Conservation (phyloP, 2,113 vertebrate species). For the Mellivora capensis region DNA sequence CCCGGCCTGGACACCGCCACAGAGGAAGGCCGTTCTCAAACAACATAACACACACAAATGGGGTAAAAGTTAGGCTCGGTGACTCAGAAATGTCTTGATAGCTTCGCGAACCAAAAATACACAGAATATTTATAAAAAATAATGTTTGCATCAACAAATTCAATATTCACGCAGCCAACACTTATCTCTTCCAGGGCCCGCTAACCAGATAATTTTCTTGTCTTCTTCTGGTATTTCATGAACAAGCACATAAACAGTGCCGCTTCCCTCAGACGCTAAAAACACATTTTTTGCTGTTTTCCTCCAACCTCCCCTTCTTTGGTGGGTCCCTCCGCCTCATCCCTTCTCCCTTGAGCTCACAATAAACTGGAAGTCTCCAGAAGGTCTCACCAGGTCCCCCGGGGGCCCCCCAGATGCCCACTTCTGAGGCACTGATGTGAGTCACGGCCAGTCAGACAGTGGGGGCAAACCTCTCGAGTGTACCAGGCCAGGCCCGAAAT, state of each 20-base stretch:
- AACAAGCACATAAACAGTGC: fast-evolving
- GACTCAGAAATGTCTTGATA: background rate
- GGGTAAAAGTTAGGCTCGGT: background rate
- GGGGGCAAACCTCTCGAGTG: background rate
- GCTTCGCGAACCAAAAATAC: background rate
- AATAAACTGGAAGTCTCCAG: background rate
- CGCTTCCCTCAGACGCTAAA: background rate
- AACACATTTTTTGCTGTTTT: background rate
- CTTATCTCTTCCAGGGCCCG: background rate
- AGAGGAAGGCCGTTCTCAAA: background rate
- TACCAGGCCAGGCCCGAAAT: background rate
- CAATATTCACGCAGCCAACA: background rate
- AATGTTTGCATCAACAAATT: background rate
- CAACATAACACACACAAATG: background rate
- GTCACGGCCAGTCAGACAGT: background rate
- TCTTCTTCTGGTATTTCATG: background rate
- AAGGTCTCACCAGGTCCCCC: background rate
- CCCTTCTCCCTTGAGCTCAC: background rate
- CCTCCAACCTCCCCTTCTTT: fast-evolving
- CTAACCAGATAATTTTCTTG: background rate
- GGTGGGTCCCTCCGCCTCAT: background rate
- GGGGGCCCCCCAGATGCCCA: background rate
- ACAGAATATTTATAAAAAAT: background rate
- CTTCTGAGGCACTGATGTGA: background rate
- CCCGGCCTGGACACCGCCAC: background rate